Percentiles rank a stretch among this genome's conserved stretches.
Evolutionary conservation across 2,888 invertebrate genomes (phyloP).

Genomic region (Eupeodes luniger): DNA sequence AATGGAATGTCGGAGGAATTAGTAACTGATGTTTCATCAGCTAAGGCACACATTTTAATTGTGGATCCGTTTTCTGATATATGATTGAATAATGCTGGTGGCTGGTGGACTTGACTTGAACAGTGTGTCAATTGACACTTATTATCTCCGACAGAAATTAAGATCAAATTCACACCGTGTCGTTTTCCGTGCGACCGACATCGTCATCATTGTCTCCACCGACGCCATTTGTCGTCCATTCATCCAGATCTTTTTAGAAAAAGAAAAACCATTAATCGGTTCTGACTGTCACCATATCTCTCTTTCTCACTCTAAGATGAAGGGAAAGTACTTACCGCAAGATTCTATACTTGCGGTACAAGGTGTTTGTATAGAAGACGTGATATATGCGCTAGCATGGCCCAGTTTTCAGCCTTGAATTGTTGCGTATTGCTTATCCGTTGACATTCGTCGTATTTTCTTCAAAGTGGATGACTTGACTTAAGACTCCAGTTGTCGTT

Average conservation of each 20-base stretch:
- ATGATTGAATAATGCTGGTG: neutral
- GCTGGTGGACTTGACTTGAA: neutral
- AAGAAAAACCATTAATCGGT: slow-evolving; percentile 47
- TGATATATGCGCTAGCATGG: slow-evolving; percentile 65
- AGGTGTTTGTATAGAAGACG: slow-evolving; percentile 27
- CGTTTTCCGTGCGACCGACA: neutral
- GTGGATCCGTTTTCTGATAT: slow-evolving; percentile 18
- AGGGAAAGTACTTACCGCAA: slow-evolving; percentile 64
- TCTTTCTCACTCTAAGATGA: slow-evolving; percentile 2
- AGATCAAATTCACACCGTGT: slow-evolving; percentile 45
- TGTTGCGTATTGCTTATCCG: slow-evolving; percentile 57
- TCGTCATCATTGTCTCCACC: neutral
- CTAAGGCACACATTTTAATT: slow-evolving; percentile 33
- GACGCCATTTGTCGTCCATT: neutral
- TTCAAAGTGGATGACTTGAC: slow-evolving; percentile 48
- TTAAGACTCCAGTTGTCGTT: slow-evolving; percentile 17
- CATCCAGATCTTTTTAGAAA: no score
- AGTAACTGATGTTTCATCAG: slow-evolving; percentile 39
- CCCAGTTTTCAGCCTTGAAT: slow-evolving; percentile 72
- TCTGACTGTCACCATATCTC: slow-evolving; percentile 1
- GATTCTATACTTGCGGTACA: neutral
- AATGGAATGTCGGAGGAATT: slow-evolving; percentile 19
- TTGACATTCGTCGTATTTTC: slow-evolving; percentile 66
- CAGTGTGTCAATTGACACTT: slow-evolving; percentile 35
- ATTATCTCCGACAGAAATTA: slow-evolving; percentile 39